A percentile compares a stretch with the other conserved stretches of the same genome.
Conservation (phyloP, 2,113 vertebrate genomes). For the Polypterus bichir region DNA sequence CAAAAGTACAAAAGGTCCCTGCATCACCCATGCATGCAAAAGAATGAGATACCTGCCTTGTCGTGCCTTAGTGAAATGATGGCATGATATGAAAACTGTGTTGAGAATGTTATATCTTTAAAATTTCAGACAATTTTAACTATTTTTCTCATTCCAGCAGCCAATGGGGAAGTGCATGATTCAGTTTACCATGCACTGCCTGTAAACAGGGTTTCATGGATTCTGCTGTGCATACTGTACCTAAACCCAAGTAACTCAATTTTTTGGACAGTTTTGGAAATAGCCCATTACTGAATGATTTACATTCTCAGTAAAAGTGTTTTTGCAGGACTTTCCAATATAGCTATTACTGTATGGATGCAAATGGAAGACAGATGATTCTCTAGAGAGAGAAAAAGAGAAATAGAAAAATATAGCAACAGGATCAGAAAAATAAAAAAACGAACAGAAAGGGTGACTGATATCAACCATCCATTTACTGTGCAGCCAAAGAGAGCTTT, state of each 20-base stretch:
- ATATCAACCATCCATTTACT: constrained; percentile 51
- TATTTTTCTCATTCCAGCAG: constrained; percentile 6
- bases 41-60: not conserved
- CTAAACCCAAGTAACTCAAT: not conserved
- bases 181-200: constrained; percentile 7
- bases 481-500: constrained; percentile 54
- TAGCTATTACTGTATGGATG: too few species aligned
- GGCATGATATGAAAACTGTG: constrained; percentile 4
- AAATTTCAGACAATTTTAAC: too few species aligned
- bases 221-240: not conserved
- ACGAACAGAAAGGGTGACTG: constrained; percentile 29
- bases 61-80: constrained; percentile 9
- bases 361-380: not conserved
- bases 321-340: too few species aligned
- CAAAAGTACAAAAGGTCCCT: not conserved
- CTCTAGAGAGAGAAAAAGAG: constrained; percentile 19
- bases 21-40: not conserved
- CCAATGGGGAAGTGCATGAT: not conserved
- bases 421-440: constrained; percentile 30
- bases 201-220: not conserved
- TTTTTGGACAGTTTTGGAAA: not conserved
- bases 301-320: too few species aligned
- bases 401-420: constrained; percentile 28
- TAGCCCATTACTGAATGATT: too few species aligned
- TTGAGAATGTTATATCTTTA: too few species aligned